Evolutionary conservation across 23 tunicate species (phyloP).

Genomic region (Ascidia mentula): DNA sequence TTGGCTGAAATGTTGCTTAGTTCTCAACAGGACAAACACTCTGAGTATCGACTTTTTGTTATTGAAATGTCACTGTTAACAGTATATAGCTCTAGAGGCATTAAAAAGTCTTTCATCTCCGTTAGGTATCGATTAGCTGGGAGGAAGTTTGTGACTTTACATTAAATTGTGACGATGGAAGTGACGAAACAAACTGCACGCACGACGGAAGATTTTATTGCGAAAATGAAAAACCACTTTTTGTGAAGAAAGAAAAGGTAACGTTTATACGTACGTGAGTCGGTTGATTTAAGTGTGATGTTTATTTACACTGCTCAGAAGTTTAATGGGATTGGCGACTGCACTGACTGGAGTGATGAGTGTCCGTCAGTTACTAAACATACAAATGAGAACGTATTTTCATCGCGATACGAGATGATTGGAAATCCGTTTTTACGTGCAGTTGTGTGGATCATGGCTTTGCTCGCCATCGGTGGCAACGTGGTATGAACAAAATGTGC

Average conservation of each 20-base stretch:
- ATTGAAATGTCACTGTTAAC: not conserved
- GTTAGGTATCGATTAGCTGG: slow-evolving; percentile 34
- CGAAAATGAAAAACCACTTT: slow-evolving; percentile 4
- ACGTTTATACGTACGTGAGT: too few relatives aligned
- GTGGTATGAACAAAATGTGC: not conserved
- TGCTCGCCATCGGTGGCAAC: not conserved
- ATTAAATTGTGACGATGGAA: slow-evolving; percentile 29
- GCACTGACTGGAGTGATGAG: not conserved
- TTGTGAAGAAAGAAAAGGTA: not conserved
- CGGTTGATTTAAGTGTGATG: too few relatives aligned
- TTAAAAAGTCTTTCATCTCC: not conserved
- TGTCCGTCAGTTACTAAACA: not conserved
- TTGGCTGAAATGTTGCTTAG: not conserved
- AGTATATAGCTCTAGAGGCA: not conserved
- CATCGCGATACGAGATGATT: slow-evolving; percentile 1
- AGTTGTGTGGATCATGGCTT: not conserved
- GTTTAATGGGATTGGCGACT: not conserved
- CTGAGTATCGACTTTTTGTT: not conserved
- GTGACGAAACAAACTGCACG: slow-evolving; percentile 44
- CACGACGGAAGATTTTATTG: slow-evolving; percentile 28
- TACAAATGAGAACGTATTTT: not conserved
- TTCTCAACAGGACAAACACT: not conserved
- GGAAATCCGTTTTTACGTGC: not conserved
- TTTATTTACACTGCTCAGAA: not conserved
- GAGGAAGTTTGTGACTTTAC: slow-evolving; percentile 25